Base-by-base conservation (phyloP, 2,888 invertebrate genomes). In the Parnassius orleans region DNA sequence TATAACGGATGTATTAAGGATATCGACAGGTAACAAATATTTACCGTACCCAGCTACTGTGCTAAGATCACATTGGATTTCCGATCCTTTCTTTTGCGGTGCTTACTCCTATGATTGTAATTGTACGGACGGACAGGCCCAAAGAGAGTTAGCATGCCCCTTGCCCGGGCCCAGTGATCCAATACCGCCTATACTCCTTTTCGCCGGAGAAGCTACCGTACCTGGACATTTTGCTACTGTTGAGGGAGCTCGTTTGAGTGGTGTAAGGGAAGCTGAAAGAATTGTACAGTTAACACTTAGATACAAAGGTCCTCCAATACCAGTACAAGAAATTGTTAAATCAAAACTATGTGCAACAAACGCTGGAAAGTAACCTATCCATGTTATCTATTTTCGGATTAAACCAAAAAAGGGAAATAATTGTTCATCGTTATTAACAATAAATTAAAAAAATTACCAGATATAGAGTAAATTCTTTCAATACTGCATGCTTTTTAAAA, bases 131-230 rank as follows among this genome's bases (percentile, higher is more conserved):
- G 90, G 89, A 2, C 61, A 73, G 2, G 77, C 78, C n/a, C 90
- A 88, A 62, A 74, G 80, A 61, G 92, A 93, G 1, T 74, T 96
- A 57, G 94, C 94, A 0, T 92, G 92, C 69, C 95, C 96, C 0
- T 77, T 96, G 47, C 94, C 94, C 12, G 92, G 93, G 0, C 93
- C 93, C 46, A 93, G 92, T 65, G 86, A 86, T 48, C 92, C 94
- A 0, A 83, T 93, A n/a, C 93, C 94, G 0, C 96, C 96, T 0
- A 93, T 94, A 53, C 81, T 97, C 48, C 79, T 96, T 54, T 96
- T 97, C 76, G 96, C 96, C 14, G 97, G 97, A 0, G 97, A 97
- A 80, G 96, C 96, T 0, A 96, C 96, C 0, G 94, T 95, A 44
- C 93, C 94, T 0, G 94, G 95, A 1, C 95, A 95, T 66, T 95